Conservation (phyloP, 2,797 vertebrate genomes). For the Pogonophryne albipinna region DNA sequence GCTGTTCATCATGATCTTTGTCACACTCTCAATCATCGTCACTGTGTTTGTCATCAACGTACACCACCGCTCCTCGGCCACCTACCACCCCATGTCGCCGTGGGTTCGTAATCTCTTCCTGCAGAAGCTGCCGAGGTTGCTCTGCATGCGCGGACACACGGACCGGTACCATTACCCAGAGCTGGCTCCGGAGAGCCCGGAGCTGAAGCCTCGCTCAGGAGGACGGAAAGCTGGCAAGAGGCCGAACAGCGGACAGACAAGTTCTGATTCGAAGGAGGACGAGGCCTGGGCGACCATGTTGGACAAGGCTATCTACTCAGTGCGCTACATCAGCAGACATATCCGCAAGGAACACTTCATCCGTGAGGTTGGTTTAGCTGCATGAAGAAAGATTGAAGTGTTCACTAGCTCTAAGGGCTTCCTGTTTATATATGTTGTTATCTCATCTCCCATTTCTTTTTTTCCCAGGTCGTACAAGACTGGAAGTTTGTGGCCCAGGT, state of each 20-base stretch:
- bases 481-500: slow-evolving; percentile 99
- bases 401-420: neutral
- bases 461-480: slow-evolving; percentile 92
- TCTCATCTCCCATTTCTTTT: neutral
- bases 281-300: slow-evolving; percentile 90
- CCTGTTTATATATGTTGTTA: neutral
- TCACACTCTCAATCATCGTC: slow-evolving; percentile 96
- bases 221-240: slow-evolving; percentile 66
- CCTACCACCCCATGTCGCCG: slow-evolving; percentile 97
- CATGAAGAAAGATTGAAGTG: neutral
- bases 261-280: slow-evolving; percentile 84
- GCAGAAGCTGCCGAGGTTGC: slow-evolving; percentile 90
- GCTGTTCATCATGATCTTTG: slow-evolving; percentile 99
- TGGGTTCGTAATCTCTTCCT: slow-evolving; percentile 97
- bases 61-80: slow-evolving; percentile 95
- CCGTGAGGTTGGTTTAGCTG: slow-evolving; percentile 87
- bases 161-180: slow-evolving; percentile 90
- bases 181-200: slow-evolving; percentile 83
- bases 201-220: slow-evolving; percentile 73
- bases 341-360: slow-evolving; percentile 96
- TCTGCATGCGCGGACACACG: slow-evolving; percentile 93
- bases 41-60: slow-evolving; percentile 98
- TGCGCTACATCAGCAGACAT: slow-evolving; percentile 95
- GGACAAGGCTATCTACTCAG: slow-evolving; percentile 93
- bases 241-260: slow-evolving; percentile 72